Conservation (phyloP, 2,113 vertebrate genomes). For the Ariopsis seemanni region DNA sequence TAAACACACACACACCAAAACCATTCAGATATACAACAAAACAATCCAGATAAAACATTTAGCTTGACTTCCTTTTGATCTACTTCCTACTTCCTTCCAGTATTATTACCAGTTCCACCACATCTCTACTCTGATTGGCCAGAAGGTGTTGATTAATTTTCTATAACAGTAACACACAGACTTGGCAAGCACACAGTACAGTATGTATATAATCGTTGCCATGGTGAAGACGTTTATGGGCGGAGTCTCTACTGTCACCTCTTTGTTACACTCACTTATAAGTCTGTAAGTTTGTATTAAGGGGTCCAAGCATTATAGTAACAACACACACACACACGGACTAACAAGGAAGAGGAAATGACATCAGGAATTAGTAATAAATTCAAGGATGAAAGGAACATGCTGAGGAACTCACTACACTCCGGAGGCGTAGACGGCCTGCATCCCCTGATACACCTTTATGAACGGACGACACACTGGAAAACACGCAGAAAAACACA, state of each 20-base stretch:
- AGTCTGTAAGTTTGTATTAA: neutral
- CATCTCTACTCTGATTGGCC: neutral
- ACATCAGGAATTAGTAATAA: too few species aligned
- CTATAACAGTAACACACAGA: neutral
- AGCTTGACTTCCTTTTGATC: neutral
- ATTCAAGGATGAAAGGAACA: neutral
- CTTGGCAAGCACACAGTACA: too few species aligned
- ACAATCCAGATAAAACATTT: neutral
- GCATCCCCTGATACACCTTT: conserved; percentile 95
- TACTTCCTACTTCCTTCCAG: neutral
- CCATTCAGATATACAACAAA: neutral
- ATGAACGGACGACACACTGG: conserved; percentile 87
- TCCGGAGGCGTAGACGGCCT: conserved; percentile 89
- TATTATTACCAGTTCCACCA: neutral
- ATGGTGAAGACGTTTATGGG: neutral
- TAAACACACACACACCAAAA: conserved; percentile 6
- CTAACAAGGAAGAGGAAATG: too few species aligned
- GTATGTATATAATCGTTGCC: too few species aligned
- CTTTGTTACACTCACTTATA: neutral
- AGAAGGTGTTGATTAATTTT: neutral
- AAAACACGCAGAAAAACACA: conserved; percentile 42
- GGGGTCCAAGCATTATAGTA: neutral
- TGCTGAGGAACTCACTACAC: conserved; percentile 83
- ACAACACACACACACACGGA: too few species aligned
- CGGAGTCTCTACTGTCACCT: neutral